Percentiles rank a stretch among this genome's conserved stretches.
phyloP scores from a whole-genome alignment of 2,888 invertebrate species.

The Melieria omissa region DNA sequence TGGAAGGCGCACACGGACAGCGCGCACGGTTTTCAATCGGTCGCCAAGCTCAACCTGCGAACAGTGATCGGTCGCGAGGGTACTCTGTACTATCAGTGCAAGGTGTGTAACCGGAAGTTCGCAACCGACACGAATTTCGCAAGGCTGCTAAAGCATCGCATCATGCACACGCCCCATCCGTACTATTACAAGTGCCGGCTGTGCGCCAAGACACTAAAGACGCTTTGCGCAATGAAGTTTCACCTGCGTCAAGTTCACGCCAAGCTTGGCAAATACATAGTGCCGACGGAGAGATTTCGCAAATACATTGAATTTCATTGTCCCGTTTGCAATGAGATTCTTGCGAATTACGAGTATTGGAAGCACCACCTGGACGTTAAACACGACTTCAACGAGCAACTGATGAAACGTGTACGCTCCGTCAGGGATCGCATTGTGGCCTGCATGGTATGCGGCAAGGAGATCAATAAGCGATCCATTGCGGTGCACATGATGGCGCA shows the following conservation, averaged over 20 bases:
- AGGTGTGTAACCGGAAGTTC: constrained; percentile 28
- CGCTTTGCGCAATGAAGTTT: background rate
- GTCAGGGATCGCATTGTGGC: constrained; percentile 17
- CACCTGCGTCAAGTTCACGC: constrained; percentile 25
- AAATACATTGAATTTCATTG: constrained; percentile 15
- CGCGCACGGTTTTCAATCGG: constrained; percentile 33
- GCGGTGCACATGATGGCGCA: constrained; percentile 30
- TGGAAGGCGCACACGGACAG: constrained; percentile 37
- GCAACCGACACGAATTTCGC: background rate
- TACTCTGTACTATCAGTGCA: constrained; percentile 31
- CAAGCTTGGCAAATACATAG: constrained; percentile 10
- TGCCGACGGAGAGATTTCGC: background rate
- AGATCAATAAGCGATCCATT: constrained; percentile 15
- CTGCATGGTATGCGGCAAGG: constrained; percentile 21
- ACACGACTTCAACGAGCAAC: constrained; percentile 28
- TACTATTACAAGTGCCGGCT: constrained; percentile 31
- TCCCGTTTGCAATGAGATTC: constrained; percentile 31
- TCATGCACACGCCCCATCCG: constrained; percentile 29
- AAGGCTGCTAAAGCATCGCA: constrained; percentile 30
- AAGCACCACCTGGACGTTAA: constrained; percentile 26
- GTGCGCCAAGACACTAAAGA: constrained; percentile 13
- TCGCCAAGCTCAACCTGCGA: constrained; percentile 32
- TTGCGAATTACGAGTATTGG: constrained; percentile 14
- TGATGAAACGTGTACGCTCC: background rate
- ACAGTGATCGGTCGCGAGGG: constrained; percentile 37